Evolutionary conservation across 2,113 vertebrate species (phyloP).

Genomic region (Phyllostomus discolor): DNA sequence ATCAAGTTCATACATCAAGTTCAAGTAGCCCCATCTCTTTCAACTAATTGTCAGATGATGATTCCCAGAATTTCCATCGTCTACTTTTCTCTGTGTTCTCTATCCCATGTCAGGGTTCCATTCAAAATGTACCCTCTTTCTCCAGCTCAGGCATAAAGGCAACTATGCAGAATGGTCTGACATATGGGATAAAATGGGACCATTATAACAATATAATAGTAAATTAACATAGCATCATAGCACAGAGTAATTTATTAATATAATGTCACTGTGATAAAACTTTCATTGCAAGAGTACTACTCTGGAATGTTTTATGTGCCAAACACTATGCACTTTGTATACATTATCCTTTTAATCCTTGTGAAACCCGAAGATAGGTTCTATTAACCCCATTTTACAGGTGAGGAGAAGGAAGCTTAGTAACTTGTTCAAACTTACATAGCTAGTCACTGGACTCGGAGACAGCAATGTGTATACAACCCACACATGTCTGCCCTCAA

Average conservation of each 20-base stretch:
- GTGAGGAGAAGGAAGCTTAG: not conserved
- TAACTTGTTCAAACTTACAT: not conserved
- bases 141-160: not conserved
- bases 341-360: not conserved
- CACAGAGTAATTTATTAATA: not conserved
- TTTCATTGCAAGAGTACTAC: not conserved
- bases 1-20: not conserved
- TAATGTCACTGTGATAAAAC: not conserved
- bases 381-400: not conserved
- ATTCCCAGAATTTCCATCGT: not conserved
- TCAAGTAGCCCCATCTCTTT: not conserved
- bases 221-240: not conserved
- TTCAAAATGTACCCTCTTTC: not conserved
- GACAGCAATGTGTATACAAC: not conserved
- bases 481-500: not conserved
- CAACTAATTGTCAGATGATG: not conserved
- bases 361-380: not conserved
- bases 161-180: not conserved
- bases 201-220: not conserved
- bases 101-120: not conserved
- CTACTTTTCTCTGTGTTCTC: not conserved
- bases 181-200: not conserved
- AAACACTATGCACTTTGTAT: not conserved
- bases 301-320: not conserved
- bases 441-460: not conserved